Evolutionary conservation across 2,113 vertebrate genomes (phyloP), one percentile per base, ranked within the genome.

Genomic region (Antigone vipio): DNA sequence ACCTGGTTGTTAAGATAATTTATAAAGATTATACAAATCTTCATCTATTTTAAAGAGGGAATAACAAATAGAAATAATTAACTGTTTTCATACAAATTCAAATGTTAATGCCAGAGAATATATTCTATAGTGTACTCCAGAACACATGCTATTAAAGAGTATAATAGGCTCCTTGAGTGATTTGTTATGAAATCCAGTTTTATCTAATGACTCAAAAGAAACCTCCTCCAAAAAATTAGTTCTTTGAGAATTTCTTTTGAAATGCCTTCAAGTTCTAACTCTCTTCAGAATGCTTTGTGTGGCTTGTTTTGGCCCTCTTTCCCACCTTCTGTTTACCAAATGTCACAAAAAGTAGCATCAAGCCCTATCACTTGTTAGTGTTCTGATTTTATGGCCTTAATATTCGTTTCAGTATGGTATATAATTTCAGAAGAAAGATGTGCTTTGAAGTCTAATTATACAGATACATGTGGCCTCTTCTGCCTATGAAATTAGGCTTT

Each of bases 361-460:
- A 95, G 83, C 88, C 96, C 97, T 95, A 30, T 88, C 77, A 89
- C 72, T 59, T 76, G 60, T 94, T 74, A 58, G 77, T 95, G 88
- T 96, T 96, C 93, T 95, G 96, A 83, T 62, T 73, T 78, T 89
- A 59, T 91, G 92, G 91, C 94, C 92, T 92, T 97, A 97, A 90
- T 62, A 75, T 95, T 32, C 35, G 47, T 96, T 92, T 7, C 1
- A 24, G 78, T 59, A 38, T 69, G 85, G 49, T 85, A 18, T 85
- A 40, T 92, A 32, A 95, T 94, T 95, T 95, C 88, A 67, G 85
- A 92, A 95, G 89, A 62, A 95, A 82, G 89, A 86, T 93, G 88
- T 95, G 84, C 93, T 97, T 93, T 95, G 89, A 95, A 93, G 75
- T 94, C 81, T 75, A 22, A 94, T 59, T 82, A 21, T 76, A 50